Base-by-base conservation (phyloP, 37 sponge, comb jelly and placozoan species). In the Halichondria panicea region DNA sequence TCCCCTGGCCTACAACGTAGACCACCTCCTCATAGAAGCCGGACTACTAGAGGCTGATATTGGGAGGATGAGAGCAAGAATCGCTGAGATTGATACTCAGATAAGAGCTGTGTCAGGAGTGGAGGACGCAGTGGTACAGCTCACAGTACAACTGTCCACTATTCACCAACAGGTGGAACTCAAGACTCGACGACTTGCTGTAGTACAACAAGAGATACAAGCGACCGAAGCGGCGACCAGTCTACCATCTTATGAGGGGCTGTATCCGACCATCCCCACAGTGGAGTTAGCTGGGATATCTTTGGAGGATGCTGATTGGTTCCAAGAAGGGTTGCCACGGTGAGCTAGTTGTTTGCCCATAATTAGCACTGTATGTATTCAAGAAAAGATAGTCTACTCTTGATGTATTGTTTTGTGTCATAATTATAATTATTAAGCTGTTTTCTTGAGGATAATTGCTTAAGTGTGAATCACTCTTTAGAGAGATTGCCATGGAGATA, bases 291-390 rank as follows among this genome's bases (percentile, higher is more conserved):
- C 31, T 4, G 53, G 55, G 25, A 52, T 77, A 2, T 63, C 71
- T 33, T 63, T 84, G 63, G 69, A 80, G 46, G 85, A 80, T 66
- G 81, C 85, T 43, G 81, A 76, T 6, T 80, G 85, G 85, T 84
- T 73, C 44, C 82, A 81, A 12, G 82, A 74, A 53, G 88, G 77
- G 18, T 15, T 79, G 36, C 84, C 80, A 41, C 32, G 76, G 87
- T 87, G 21, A 44, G 65, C 19, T 62, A 24, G 44, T 21, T 64
- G 77, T 76, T 25, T 48, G 13, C 15, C 13, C 52, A 18, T 48
- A 48, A 11, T 48, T 11, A 48, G 15, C 52, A 11, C 13, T 48
- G 52, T 18, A 48, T 18, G 52, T 48, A 15, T 48, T 48, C 15
- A 15, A 48, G 52, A 15, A 15, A 48, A 11, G 15, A 48, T 18